Conservation (phyloP, 2,888 invertebrate genomes). For the Pogonocherus hispidulus region DNA sequence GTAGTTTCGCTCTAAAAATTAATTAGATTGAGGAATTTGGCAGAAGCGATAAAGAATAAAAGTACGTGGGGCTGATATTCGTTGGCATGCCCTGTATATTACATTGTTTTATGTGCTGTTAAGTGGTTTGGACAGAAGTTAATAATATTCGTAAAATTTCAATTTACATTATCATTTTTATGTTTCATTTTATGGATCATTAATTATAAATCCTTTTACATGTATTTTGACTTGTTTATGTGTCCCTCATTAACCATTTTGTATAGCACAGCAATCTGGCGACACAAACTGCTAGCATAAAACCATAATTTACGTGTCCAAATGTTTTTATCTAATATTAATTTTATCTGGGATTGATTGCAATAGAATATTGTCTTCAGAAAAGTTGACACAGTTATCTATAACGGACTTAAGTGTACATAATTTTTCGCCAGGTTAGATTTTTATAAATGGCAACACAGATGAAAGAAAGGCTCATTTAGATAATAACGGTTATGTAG, state of each 20-base stretch:
- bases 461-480: no score
- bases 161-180: neutral
- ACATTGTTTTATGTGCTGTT: no score
- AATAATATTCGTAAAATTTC: neutral
- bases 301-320: neutral
- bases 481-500: no score
- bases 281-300: neutral
- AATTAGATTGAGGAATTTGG: no score
- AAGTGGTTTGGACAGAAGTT: neutral
- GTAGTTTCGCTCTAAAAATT: no score
- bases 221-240: neutral
- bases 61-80: no score
- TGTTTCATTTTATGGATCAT: constrained; percentile 14
- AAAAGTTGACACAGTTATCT: neutral
- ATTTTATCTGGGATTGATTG: neutral
- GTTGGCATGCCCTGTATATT: no score
- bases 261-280: neutral
- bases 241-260: neutral
- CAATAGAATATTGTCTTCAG: neutral
- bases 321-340: neutral
- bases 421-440: no score
- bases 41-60: no score
- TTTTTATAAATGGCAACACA: no score
- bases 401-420: neutral
- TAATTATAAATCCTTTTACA: constrained; percentile 13